Evolutionary conservation across 1,140 invertebrate species (phyloP).

Genomic region (Nautilus pompilius): DNA sequence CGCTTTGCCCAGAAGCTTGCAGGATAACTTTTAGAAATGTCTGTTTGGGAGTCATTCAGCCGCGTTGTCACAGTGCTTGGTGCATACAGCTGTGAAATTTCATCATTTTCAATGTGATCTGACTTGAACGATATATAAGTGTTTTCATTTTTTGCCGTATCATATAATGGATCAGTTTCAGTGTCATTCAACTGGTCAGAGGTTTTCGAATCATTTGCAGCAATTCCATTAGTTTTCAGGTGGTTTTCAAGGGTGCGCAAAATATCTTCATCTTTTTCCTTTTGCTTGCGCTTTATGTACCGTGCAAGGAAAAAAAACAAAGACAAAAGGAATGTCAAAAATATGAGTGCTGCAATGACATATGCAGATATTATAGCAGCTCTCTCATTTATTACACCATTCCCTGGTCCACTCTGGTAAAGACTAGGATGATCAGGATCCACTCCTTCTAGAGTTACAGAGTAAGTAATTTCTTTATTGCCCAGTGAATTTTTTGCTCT

Average conservation of each 20-base stretch:
- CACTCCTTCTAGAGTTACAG: slow-evolving; percentile 26
- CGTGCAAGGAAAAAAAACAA: background rate
- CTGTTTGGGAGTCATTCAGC: background rate
- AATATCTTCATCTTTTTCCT: background rate
- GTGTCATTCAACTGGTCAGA: background rate
- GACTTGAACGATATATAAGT: slow-evolving; percentile 3
- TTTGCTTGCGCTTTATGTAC: background rate
- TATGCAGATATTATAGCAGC: background rate
- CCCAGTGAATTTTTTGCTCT: slow-evolving; percentile 36
- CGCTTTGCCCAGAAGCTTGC: background rate
- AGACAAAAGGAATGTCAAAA: background rate
- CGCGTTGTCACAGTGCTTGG: background rate
- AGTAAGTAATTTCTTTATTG: slow-evolving; percentile 21
- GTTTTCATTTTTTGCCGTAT: background rate
- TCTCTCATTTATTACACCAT: background rate
- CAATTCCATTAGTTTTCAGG: background rate
- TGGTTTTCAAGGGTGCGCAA: background rate
- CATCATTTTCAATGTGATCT: background rate
- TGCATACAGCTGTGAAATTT: background rate
- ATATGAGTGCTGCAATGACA: background rate
- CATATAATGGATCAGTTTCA: background rate
- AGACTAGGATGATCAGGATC: too few relatives aligned
- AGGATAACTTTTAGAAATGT: background rate
- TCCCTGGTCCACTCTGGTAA: background rate
- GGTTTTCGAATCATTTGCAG: background rate